phyloP scores from a whole-genome alignment of 2,113 vertebrate species.

The Theristicus caerulescens region DNA sequence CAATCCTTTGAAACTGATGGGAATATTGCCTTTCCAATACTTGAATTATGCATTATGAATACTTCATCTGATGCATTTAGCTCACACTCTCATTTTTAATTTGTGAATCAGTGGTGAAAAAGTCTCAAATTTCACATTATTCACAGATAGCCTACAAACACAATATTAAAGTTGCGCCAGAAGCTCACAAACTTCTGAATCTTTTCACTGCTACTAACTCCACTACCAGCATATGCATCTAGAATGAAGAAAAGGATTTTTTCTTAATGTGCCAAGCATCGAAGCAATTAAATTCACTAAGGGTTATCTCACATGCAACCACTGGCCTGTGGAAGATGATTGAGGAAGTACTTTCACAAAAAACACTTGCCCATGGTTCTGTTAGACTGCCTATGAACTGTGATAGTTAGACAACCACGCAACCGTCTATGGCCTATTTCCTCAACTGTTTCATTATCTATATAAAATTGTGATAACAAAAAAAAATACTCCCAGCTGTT shows the following conservation, averaged over 20 bases:
- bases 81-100: not conserved
- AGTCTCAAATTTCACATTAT: not conserved
- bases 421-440: not conserved
- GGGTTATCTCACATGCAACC: not conserved
- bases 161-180: not conserved
- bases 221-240: not conserved
- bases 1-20: not conserved
- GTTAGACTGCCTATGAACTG: not conserved
- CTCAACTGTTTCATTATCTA: not conserved
- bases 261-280: not conserved
- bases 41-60: conserved; percentile 15
- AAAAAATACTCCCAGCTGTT: not conserved
- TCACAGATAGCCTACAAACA: not conserved
- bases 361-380: not conserved
- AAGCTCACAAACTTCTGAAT: not conserved
- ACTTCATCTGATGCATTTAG: not conserved
- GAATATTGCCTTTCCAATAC: not conserved
- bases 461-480: not conserved
- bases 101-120: not conserved
- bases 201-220: not conserved
- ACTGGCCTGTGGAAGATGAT: not conserved
- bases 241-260: not conserved
- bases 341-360: not conserved
- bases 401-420: not conserved
- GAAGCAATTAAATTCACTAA: not conserved